Conservation (phyloP, 1,140 invertebrate species). For the Pomacea maculata region DNA sequence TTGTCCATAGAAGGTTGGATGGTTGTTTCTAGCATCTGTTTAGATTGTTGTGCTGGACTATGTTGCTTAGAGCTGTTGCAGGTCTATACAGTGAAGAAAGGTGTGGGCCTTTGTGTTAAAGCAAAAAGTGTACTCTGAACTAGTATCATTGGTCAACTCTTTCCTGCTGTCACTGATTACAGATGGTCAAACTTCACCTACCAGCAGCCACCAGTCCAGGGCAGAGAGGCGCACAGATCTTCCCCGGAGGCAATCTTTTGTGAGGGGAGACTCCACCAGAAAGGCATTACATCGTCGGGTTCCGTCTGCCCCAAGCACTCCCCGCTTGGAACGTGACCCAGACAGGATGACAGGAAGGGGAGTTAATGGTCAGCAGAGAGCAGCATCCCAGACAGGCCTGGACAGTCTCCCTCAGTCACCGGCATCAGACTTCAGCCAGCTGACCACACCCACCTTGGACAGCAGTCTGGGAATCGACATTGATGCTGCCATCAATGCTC, state of each 20-base stretch:
- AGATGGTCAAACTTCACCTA: background rate
- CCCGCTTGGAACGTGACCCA: slow-evolving; percentile 33
- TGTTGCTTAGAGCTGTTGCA: too few species aligned
- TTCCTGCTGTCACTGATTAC: background rate
- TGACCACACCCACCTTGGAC: slow-evolving; percentile 8
- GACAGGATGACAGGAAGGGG: background rate
- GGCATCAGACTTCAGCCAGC: slow-evolving; percentile 7
- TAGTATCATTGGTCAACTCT: too few species aligned
- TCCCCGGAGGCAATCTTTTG: slow-evolving; percentile 47
- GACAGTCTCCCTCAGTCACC: slow-evolving; percentile 10
- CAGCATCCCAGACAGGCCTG: slow-evolving; percentile 30
- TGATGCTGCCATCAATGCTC: slow-evolving; percentile 29
- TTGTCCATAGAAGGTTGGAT: too few species aligned
- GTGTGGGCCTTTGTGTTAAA: background rate
- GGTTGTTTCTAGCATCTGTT: too few species aligned
- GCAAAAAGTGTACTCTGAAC: background rate
- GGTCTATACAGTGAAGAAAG: background rate
- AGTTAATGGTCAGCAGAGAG: slow-evolving; percentile 22
- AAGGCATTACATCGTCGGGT: slow-evolving; percentile 47
- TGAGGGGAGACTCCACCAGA: slow-evolving; percentile 53
- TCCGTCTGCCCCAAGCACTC: slow-evolving; percentile 54
- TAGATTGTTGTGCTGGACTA: too few species aligned
- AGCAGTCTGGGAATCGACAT: slow-evolving; percentile 27
- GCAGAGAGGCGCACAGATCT: slow-evolving; percentile 13
- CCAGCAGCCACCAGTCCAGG: slow-evolving; percentile 1